Conservation (phyloP, 2,797 vertebrate genomes). For the Furcifer pardalis region DNA sequence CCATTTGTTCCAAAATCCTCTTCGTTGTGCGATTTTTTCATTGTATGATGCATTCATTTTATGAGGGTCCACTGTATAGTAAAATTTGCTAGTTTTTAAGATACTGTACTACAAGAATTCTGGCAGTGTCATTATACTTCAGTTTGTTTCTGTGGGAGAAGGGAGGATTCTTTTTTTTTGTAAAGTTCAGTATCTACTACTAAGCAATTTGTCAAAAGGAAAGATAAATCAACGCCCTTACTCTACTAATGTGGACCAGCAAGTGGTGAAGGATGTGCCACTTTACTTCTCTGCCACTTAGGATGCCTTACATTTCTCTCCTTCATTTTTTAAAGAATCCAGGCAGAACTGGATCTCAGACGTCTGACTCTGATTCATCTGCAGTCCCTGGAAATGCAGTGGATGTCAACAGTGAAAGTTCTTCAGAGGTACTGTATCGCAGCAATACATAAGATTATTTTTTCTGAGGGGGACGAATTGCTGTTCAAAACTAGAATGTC, state of each 20-base stretch:
- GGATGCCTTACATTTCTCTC: neutral
- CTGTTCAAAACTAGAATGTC: neutral
- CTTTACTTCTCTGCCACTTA: neutral
- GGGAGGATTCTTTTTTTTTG: neutral
- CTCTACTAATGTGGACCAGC: neutral
- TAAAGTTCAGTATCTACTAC: neutral
- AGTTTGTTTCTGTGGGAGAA: neutral
- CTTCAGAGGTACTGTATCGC: conserved; percentile 88
- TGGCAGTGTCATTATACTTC: too few relatives aligned
- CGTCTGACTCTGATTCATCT: conserved; percentile 91
- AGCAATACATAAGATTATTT: neutral
- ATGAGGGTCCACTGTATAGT: too few relatives aligned
- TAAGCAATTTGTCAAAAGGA: neutral
- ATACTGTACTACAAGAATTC: too few relatives aligned
- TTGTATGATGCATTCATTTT: too few relatives aligned
- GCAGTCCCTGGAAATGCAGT: conserved; percentile 79
- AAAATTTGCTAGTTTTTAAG: too few relatives aligned
- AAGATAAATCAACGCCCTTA: neutral
- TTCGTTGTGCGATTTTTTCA: too few relatives aligned
- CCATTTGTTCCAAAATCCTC: too few relatives aligned
- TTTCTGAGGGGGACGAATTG: too few relatives aligned
- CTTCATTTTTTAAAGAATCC: conserved; percentile 82
- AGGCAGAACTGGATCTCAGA: conserved; percentile 94
- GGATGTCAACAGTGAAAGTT: conserved; percentile 91
- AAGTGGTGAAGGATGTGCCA: neutral